Evolutionary conservation across 2,797 vertebrate species (phyloP), one percentile per base, ranked within the genome.

Genomic region (Channa striata): DNA sequence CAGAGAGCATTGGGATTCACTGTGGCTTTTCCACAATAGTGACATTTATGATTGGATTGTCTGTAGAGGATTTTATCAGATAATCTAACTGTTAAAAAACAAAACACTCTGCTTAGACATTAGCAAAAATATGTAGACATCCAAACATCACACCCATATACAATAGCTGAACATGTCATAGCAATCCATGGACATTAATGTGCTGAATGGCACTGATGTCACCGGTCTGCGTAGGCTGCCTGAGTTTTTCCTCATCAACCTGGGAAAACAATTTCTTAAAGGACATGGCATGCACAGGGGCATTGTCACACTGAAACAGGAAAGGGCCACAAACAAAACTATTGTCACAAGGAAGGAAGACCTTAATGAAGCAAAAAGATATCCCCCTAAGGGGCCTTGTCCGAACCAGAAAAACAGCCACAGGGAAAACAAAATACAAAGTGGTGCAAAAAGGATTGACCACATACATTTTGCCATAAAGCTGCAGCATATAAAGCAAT

Each of bases 1-100:
- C 9, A 30, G 6, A 16, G 37, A 39, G 25, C 19, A 44, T 40
- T 3, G 1, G 21, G 23, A 46, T n/a, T 46, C 21, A 13, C n/a
- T 17, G 25, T 30, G 34, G 43, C 56, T 68, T 57, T 73, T 72
- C 43, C 52, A 49, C 20, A n/a, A n/a, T 40, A 2, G 52, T 30
- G 13, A 17, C 33, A 25, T 5, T 17, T 30, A 30, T 30, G 25
- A 30, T 6, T 30, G 25, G 9, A 36, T 52, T 30, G n/a, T 37
- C 33, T 50, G 21, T 11, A 44, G 16, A 17, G 43, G 39, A 48
- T 19, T 36, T 17, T 8, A 50, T 56, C 25, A 42, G 23, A 8
- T 39, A 3, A 25, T 54, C 37, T 30, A 30, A 30, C 25, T 30
- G 6, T 30, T 4, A 30, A 30, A 30, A 30, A 30, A 30, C 25